These are phyloP conservation scores for Morus bassanus DNA, from an alignment of 2,797 vertebrate genomes.

Conservation along the genomic window DNA sequence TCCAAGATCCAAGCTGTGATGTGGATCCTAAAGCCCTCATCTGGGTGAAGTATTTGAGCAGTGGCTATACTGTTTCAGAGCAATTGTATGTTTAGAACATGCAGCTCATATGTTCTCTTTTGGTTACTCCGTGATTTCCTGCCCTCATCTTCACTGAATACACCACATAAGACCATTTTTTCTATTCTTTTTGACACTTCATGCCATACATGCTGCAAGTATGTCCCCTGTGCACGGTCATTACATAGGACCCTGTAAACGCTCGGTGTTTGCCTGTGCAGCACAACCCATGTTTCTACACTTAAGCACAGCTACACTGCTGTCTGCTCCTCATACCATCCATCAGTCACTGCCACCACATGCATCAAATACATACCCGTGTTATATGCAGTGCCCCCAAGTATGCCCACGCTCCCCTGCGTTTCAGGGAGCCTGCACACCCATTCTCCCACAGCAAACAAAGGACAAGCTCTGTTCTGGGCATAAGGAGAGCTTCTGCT, in stretches of 20 bases:
- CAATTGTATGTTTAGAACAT: neutral
- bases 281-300: neutral
- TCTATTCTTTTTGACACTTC: neutral
- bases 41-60: neutral
- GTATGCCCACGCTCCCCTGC: fast-evolving
- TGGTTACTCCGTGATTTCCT: neutral
- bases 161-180: neutral
- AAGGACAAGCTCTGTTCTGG: neutral
- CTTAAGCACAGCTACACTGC: fast-evolving
- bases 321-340: neutral
- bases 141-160: neutral
- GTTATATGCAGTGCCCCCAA: neutral
- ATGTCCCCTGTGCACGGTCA: neutral
- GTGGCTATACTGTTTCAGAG: neutral
- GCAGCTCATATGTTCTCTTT: fast-evolving
- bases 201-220: fast-evolving
- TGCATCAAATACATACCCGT: fast-evolving
- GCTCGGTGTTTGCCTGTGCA: neutral
- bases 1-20: neutral
- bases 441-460: neutral
- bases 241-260: neutral
- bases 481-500: neutral
- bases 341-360: neutral
- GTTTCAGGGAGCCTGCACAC: neutral
- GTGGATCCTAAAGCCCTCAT: neutral